Conservation (phyloP, 2,113 vertebrate genomes). For the Cebus imitator region DNA sequence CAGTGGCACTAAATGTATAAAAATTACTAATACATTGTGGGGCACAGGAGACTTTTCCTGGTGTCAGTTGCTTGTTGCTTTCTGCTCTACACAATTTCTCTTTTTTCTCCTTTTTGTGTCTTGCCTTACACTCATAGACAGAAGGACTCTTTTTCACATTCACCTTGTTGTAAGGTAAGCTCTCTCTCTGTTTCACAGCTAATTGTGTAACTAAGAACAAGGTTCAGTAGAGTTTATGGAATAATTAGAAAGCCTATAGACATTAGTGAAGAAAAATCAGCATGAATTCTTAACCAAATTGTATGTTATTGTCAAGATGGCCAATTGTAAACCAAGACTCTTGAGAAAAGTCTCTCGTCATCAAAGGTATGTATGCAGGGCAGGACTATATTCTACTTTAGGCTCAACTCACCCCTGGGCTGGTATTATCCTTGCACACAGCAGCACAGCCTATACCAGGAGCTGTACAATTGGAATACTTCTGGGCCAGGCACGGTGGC, state of each 20-base stretch:
- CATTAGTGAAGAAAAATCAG: neutral
- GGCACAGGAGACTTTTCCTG: neutral
- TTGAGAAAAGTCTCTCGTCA: neutral
- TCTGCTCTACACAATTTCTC: neutral
- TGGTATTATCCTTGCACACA: accelerated
- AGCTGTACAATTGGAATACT: neutral
- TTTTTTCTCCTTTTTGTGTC: neutral
- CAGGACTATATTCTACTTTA: neutral
- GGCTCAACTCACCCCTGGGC: neutral
- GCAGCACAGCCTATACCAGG: accelerated
- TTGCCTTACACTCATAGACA: neutral
- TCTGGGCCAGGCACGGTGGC: neutral
- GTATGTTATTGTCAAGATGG: neutral
- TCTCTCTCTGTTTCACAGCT: neutral
- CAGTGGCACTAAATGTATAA: neutral
- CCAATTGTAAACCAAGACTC: neutral
- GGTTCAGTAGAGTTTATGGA: neutral
- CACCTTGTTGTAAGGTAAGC: neutral
- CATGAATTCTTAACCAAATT: neutral
- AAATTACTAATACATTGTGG: neutral
- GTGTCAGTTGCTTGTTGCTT: neutral
- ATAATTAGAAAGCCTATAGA: neutral
- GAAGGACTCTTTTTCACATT: neutral
- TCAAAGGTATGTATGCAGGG: accelerated
- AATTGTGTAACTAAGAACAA: neutral